Conservation (phyloP, 2,888 invertebrate genomes). For the Coenonympha arcania region DNA sequence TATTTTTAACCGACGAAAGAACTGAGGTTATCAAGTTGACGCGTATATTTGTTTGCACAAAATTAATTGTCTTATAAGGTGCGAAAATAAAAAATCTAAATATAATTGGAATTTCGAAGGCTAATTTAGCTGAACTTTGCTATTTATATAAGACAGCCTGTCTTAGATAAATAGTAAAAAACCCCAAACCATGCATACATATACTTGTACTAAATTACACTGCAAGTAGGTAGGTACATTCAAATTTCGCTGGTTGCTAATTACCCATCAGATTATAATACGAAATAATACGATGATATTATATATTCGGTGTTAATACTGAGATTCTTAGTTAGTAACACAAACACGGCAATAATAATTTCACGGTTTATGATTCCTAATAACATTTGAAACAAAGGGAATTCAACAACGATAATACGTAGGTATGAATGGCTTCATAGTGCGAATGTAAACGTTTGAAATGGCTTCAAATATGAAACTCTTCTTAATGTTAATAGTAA, state of each 20-base stretch:
- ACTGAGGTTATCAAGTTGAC: no score
- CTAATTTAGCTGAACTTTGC: no score
- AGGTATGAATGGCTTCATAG: neutral
- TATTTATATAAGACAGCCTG: no score
- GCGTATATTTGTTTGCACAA: no score
- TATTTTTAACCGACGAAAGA: no score
- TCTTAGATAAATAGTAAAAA: no score
- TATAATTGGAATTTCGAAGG: no score
- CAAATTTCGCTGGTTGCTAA: neutral
- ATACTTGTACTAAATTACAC: no score
- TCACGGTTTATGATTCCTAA: slow-evolving; percentile 19
- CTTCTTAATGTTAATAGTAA: neutral
- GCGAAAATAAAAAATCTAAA: no score
- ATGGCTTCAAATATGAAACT: slow-evolving; percentile 1
- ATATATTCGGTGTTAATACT: neutral
- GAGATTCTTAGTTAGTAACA: neutral
- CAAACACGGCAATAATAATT: slow-evolving; percentile 15
- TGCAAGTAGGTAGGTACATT: no score
- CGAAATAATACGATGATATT: neutral
- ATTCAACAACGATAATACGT: slow-evolving; percentile 9
- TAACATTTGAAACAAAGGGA: slow-evolving; percentile 13
- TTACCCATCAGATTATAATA: neutral
- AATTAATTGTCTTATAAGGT: no score
- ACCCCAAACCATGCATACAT: no score
- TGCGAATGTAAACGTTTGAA: neutral